These are phyloP conservation scores for Lasioglossum calceatum DNA, from an alignment of 2,888 invertebrate species.

Conservation along the genomic window DNA sequence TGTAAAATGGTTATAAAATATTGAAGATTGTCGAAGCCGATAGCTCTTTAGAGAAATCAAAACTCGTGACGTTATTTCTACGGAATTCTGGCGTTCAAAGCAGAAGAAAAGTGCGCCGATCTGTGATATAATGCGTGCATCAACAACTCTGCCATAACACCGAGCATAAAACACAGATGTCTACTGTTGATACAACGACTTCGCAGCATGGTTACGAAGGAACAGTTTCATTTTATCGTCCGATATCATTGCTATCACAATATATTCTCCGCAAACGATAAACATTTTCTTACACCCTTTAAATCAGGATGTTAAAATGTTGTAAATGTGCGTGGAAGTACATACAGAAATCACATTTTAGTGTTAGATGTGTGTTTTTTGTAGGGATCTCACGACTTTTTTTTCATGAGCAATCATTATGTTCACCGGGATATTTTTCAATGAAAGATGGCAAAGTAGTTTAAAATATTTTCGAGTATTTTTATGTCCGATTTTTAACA, in stretches of 20 bases:
- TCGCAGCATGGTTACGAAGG: neutral
- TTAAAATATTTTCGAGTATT: neutral
- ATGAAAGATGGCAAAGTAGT: neutral
- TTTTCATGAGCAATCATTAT: neutral
- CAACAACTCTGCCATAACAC: conserved; percentile 45
- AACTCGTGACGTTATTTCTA: neutral
- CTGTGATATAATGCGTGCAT: conserved; percentile 61
- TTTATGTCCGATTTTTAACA: neutral
- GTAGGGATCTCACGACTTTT: neutral
- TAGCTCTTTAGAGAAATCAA: neutral
- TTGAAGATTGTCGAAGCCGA: neutral
- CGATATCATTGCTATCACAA: conserved; percentile 7
- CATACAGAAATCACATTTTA: neutral
- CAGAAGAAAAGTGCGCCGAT: conserved; percentile 24
- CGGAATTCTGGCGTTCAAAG: conserved; percentile 13
- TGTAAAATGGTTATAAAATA: neutral
- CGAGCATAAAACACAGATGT: conserved; percentile 67
- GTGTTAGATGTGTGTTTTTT: neutral
- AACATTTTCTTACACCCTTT: neutral
- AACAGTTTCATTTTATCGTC: conserved; percentile 10
- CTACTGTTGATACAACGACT: conserved; percentile 47
- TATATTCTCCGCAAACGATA: neutral
- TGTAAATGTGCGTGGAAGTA: neutral
- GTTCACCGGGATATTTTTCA: neutral
- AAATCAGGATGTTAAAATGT: neutral